Evolutionary conservation across 2,113 vertebrate species (phyloP), one percentile per base, ranked within the genome.

Genomic region (Rhodinocichla rosea): DNA sequence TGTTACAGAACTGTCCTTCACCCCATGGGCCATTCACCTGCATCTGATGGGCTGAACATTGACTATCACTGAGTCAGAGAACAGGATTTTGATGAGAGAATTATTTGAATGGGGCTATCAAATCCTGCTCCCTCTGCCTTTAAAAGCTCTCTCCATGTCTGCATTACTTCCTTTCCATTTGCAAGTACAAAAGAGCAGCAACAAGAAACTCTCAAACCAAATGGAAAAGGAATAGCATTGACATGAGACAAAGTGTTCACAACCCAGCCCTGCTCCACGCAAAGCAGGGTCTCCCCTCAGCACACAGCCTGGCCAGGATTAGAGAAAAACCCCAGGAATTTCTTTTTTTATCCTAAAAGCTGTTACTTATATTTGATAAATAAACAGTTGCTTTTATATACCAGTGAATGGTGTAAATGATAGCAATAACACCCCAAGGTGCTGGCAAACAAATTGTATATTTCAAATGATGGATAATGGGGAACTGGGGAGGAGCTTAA

Each of bases 221-320:
- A 24, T 52, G 33, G 86, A 91, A 73, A 90, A 93, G 78, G 64
- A 77, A 67, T 2, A 57, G 40, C 21, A n/a, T 50, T 65, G 64
- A 49, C 5, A 27, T 17, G 26, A 82, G 78, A 45, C n/a, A 68
- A 47, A 0, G 0, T 5, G 1, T 70, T 59, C 0, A 0, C 44
- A 81, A 35, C 52, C 35, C 62, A 77, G 40, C 63, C 50, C 27
- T 0, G 3, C 35, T 42, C 49, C 81, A 4, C 24, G 45, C 28
- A 35, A 23, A 83, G n/a, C 4, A 1, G 26, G 10, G 35, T 13
- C 3, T 37, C 35, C 45, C 27, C 44, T n/a, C 71, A 62, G 55
- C 49, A 44, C 33, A 49, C 14, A 49, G 55, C 52, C 50, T 79
- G 53, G 19, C 24, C 2, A 13, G 32, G 17, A 76, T 88, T 59